These are phyloP conservation scores for Oreochromis tanganicae DNA, from an alignment of 2,113 vertebrate genomes.

Conservation along the genomic window DNA sequence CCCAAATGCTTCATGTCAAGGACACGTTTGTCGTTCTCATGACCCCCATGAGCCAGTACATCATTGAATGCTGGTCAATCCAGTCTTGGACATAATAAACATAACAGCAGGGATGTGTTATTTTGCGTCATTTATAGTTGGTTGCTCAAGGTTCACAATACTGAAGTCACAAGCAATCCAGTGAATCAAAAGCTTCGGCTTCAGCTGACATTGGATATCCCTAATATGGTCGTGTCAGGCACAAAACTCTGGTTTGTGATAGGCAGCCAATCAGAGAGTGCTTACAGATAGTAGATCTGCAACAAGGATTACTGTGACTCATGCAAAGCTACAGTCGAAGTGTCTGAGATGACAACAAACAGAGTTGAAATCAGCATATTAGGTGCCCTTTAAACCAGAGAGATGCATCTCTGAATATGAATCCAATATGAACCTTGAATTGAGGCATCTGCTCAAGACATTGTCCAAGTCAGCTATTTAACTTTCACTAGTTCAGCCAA, in stretches of 20 bases:
- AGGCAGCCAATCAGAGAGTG: neutral
- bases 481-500: neutral
- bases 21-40: fast-evolving
- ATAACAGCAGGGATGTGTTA: neutral
- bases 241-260: neutral
- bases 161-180: neutral
- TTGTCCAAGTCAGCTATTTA: neutral
- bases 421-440: neutral
- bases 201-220: neutral
- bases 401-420: neutral
- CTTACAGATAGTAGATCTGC: neutral
- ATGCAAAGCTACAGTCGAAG: neutral
- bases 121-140: neutral
- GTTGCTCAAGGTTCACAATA: neutral
- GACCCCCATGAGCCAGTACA: neutral
- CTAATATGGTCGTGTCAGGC: neutral
- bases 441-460: neutral
- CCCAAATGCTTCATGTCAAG: neutral
- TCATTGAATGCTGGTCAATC: neutral
- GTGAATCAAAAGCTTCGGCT: neutral
- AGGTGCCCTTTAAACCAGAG: neutral
- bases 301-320: neutral
- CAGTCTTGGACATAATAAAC: neutral
- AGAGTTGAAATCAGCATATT: neutral
- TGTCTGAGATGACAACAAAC: neutral